Evolutionary conservation across 2,888 invertebrate species (phyloP).

Genomic region (Julus scanicus): DNA sequence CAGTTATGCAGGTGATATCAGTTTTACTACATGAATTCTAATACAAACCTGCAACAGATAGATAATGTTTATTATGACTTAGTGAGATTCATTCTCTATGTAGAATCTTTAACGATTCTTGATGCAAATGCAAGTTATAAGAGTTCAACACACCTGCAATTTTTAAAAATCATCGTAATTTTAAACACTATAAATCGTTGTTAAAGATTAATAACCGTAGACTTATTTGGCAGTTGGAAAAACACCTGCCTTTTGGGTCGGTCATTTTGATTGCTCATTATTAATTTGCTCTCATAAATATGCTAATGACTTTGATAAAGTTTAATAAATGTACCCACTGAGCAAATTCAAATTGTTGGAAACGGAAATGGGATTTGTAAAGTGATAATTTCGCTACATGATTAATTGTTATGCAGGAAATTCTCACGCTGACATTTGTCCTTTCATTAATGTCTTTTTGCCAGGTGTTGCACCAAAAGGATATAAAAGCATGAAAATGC

Average conservation of each 20-base stretch:
- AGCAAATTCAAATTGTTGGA: background rate
- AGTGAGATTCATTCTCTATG: too few species aligned
- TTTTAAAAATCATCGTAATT: background rate
- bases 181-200: background rate
- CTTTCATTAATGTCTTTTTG: background rate
- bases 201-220: background rate
- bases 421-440: conserved; percentile 27
- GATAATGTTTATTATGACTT: too few species aligned
- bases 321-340: background rate
- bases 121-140: background rate
- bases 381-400: background rate
- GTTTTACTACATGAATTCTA: too few species aligned
- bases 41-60: too few species aligned
- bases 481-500: conserved; percentile 10
- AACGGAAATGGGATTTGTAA: background rate
- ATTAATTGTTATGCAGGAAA: background rate
- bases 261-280: conserved; percentile 26
- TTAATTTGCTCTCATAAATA: conserved; percentile 20
- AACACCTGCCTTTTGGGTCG: background rate
- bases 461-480: background rate
- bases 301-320: background rate
- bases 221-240: background rate
- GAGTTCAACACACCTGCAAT: background rate
- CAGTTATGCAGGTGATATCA: too few species aligned
- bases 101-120: background rate